A percentile compares a stretch with the other conserved stretches of the same genome.
Conservation (phyloP, 2,797 vertebrate species). For the Epinephelus malabaricus region DNA sequence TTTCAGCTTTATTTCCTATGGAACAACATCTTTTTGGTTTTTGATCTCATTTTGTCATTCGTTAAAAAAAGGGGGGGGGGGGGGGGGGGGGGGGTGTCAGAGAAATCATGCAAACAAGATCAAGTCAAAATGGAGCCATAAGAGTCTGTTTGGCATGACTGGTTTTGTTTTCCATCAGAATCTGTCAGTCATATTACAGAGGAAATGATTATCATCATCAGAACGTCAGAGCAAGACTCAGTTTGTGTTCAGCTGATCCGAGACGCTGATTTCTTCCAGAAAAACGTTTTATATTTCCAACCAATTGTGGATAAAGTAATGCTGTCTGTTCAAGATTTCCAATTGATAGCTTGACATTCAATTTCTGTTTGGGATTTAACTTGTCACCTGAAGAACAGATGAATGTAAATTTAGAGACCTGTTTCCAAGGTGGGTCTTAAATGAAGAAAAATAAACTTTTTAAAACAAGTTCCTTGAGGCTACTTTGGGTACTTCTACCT, state of each 20-base stretch:
- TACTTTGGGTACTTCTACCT: too few species aligned
- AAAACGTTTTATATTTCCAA: not conserved
- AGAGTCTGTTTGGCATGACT: slow-evolving; percentile 52
- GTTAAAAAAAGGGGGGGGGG: slow-evolving; percentile 60
- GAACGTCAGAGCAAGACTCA: slow-evolving; percentile 22
- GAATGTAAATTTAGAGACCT: too few species aligned
- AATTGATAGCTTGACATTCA: too few species aligned
- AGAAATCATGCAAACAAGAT: slow-evolving; percentile 82
- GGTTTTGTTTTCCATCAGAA: not conserved
- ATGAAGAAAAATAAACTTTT: too few species aligned
- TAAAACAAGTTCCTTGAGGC: too few species aligned
- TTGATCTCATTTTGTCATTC: slow-evolving; percentile 57
- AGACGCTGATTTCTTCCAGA: not conserved
- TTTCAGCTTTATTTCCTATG: slow-evolving; percentile 76
- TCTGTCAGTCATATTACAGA: slow-evolving; percentile 49
- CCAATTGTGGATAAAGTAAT: not conserved
- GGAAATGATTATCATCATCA: slow-evolving; percentile 69
- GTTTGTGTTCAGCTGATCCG: slow-evolving; percentile 14
- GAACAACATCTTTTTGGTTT: slow-evolving; percentile 68
- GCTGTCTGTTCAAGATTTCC: too few species aligned
- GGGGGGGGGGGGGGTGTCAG: slow-evolving; percentile 5
- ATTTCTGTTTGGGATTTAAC: not conserved
- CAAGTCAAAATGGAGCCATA: slow-evolving; percentile 44
- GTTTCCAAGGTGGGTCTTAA: too few species aligned
- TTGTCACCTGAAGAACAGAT: too few species aligned